Conservation (phyloP, 2,888 invertebrate genomes). For the Microctonus brassicae region DNA sequence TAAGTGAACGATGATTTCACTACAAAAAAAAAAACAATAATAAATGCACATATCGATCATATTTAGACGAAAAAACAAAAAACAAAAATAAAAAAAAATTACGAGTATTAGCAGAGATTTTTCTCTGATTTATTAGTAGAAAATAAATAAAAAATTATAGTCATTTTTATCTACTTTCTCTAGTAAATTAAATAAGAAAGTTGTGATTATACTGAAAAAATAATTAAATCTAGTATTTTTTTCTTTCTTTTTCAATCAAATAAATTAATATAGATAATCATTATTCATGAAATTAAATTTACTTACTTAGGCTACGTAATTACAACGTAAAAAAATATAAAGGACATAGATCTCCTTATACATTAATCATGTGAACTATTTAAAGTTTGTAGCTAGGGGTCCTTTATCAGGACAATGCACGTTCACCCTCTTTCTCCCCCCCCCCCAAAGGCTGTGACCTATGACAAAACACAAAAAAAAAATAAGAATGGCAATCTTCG, state of each 20-base stretch:
- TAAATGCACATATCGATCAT: not conserved
- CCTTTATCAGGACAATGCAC: conserved; percentile 26
- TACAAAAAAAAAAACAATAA: conserved; percentile 3
- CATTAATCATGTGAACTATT: conserved; percentile 16
- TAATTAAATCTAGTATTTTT: not conserved
- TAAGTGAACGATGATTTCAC: not conserved
- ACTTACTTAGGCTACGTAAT: not conserved
- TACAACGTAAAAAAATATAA: not conserved
- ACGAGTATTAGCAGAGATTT: not conserved
- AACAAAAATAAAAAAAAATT: not conserved
- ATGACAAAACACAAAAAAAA: conserved; percentile 29
- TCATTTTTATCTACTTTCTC: not conserved
- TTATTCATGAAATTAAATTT: not conserved
- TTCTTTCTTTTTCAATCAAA: not conserved
- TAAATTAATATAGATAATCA: not conserved
- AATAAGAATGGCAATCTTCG: conserved; percentile 16
- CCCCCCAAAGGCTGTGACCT: conserved; percentile 60
- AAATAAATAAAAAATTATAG: not conserved
- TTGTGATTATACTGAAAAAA: conserved; percentile 6
- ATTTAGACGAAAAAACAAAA: not conserved
- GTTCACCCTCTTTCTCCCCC: conserved; percentile 18
- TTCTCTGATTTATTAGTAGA: not conserved
- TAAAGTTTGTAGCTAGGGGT: conserved; percentile 22
- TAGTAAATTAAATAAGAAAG: conserved; percentile 2
- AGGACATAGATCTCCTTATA: not conserved